Base-by-base conservation (phyloP, 2,888 invertebrate species). In the Tachina fera region DNA sequence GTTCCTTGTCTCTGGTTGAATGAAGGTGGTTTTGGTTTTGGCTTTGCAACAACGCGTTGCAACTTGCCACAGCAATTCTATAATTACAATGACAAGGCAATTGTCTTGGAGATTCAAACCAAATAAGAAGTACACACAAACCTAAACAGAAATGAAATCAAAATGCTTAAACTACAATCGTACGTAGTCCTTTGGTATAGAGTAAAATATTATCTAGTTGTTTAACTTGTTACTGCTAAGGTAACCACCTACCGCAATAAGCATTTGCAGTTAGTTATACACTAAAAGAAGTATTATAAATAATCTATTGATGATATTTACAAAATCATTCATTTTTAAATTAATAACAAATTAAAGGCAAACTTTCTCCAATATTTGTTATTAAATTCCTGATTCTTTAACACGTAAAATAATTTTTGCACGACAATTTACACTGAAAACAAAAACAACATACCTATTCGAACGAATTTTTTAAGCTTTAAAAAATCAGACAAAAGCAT, bases 41-140 rank as follows among this genome's bases (percentile, higher is more conserved):
- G 60, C 41, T 49, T 41, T 56, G 14, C 31, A 75, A 53, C 19
- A 61, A 70, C 76, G 82, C 77, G 81, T 74, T 81, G 43, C 85
- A 85, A 85, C 72, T 85, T 81, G 71, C 75, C 77, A 78, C 67
- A 86, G 47, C 80, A 86, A 87, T 87, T 83, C 77, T 82, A 87
- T 87, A 88, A 88, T 87, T 88, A 86, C 87, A 87, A 87, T 87
- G 88, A 88, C 88, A 87, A 67, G 68, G 72, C 87, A 87, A 87
- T 87, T 87, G 87, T 76, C 65, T 81, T 74, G 60, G 47, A 84
- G 77, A 74, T 81, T 77, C 81, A 1, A 81, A 49, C 53, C 56
- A 74, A 82, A 67, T 68, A 75, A 43, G 16, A 76, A 82, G 45
- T 72, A 45, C 14, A 43, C 31, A 65, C n/a, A n/a, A 19, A 49